These are phyloP conservation scores for Arge pagana DNA, from an alignment of 2,888 invertebrate species.

Conservation along the genomic window DNA sequence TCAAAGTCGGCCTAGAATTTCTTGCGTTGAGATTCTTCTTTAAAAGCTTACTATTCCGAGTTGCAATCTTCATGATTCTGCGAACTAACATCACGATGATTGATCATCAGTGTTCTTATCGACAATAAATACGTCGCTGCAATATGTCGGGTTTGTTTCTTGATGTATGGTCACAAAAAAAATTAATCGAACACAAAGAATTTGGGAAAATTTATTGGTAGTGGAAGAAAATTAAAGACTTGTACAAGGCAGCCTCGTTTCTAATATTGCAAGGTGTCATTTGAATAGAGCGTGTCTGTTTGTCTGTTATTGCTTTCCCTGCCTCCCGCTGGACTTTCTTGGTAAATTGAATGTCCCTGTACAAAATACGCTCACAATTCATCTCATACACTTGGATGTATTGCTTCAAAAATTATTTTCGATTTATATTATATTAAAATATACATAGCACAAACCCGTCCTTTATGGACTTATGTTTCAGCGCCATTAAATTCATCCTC, in stretches of 20 bases:
- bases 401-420: conserved; percentile 18
- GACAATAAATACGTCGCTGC: too few relatives aligned
- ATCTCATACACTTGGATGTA: conserved; percentile 31
- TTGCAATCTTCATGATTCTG: too few relatives aligned
- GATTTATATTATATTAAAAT: conserved; percentile 22
- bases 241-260: conserved; percentile 8
- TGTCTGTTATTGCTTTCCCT: conserved; percentile 59
- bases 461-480: conserved; percentile 53
- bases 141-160: too few relatives aligned
- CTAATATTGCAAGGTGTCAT: conserved; percentile 40
- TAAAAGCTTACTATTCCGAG: too few relatives aligned
- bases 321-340: conserved; percentile 58
- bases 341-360: conserved; percentile 58
- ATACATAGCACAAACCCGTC: conserved; percentile 50
- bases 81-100: too few relatives aligned
- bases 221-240: not conserved
- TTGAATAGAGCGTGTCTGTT: conserved; percentile 55
- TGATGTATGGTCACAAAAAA: too few relatives aligned
- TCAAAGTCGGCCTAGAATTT: too few relatives aligned
- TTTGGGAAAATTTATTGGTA: not conserved
- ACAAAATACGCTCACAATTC: conserved; percentile 39
- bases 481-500: conserved; percentile 49
- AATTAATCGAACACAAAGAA: too few relatives aligned
- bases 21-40: too few relatives aligned
- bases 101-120: too few relatives aligned